phyloP scores from a whole-genome alignment of 2,888 invertebrate species.

The Amiota mariae region DNA sequence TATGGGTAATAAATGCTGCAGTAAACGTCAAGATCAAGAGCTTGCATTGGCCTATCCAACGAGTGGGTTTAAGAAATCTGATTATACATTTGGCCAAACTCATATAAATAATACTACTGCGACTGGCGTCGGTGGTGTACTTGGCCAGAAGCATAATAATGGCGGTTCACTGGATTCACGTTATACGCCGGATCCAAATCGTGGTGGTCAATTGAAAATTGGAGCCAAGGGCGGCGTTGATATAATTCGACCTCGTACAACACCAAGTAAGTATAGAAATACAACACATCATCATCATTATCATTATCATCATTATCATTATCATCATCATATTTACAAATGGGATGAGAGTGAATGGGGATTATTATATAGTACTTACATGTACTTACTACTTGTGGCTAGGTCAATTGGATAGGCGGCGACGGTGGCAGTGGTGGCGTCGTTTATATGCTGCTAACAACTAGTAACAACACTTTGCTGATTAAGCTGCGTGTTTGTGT shows the following conservation, averaged over 20 bases:
- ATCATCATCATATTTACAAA: not conserved
- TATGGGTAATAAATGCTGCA: slow-evolving; percentile 93
- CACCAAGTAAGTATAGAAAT: slow-evolving; percentile 77
- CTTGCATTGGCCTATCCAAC: slow-evolving; percentile 72
- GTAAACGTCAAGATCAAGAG: slow-evolving; percentile 85
- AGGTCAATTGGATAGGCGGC: too few species aligned
- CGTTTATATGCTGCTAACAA: too few species aligned
- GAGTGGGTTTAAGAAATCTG: slow-evolving; percentile 73
- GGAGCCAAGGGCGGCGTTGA: slow-evolving; percentile 81
- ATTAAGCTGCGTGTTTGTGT: slow-evolving; percentile 25
- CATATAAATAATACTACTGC: slow-evolving; percentile 66
- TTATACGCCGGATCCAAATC: slow-evolving; percentile 87
- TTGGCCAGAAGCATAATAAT: slow-evolving; percentile 73
- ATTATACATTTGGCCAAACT: slow-evolving; percentile 73
- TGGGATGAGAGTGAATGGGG: not conserved
- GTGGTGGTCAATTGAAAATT: slow-evolving; percentile 76
- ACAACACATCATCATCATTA: not conserved
- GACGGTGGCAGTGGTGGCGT: not conserved
- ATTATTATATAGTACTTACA: not conserved
- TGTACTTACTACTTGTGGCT: not conserved
- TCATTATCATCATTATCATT: not conserved
- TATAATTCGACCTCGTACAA: slow-evolving; percentile 83
- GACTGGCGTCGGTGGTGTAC: slow-evolving; percentile 55
- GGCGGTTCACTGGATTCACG: slow-evolving; percentile 77
- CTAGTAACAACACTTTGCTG: not conserved